Base-by-base conservation (phyloP, 2,113 vertebrate species). In the Cygnus buccinator region DNA sequence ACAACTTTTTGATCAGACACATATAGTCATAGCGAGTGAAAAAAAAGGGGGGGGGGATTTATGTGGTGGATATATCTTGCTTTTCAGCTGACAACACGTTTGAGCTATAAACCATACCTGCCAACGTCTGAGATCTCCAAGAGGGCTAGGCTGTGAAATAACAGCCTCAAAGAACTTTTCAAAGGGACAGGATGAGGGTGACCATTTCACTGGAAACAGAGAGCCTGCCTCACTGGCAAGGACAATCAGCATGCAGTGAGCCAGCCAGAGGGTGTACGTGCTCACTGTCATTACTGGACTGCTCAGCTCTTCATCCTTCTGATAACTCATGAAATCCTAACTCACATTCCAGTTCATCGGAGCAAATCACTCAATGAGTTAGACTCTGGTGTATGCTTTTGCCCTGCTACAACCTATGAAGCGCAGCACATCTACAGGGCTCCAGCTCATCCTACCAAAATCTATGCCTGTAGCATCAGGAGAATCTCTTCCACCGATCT, bases 311-410 rank as follows among this genome's bases (percentile, higher is more conserved):
- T 87, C 65, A 3, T 20, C 28, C 5, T 72, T 46, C 12, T 7
- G 7, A 8, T 19, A 74, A 84, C 31, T 81, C 28, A 17, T 41
- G 37, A 82, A 90, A 25, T 68, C 15, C 50, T 70, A 48, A 48
- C 13, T 19, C 44, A 13, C 1, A 5, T 3, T 4, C 23, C 25
- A 57, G 55, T 11, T 54, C 52, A 29, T 13, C 33, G 68, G 41
- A 16, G 41, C 0, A 0, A 48, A 65, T 50, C 1, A 0, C 20
- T 74, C 61, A 37, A 17, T 14, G 50, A 25, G 6, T 39, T 25
- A 44, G 46, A 61, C 23, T 3, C 6, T 12, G 31, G 52, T 16
- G 21, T 23, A 31, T 0, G 0, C 7, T 0, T 17, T 50, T 6
- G 25, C 3, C 5, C n/a, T 59, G 18, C 28, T 2, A 6, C 41